Evolutionary conservation across 2,113 vertebrate genomes (phyloP), one percentile per base, ranked within the genome.

Genomic region (Nerophis ophidion): DNA sequence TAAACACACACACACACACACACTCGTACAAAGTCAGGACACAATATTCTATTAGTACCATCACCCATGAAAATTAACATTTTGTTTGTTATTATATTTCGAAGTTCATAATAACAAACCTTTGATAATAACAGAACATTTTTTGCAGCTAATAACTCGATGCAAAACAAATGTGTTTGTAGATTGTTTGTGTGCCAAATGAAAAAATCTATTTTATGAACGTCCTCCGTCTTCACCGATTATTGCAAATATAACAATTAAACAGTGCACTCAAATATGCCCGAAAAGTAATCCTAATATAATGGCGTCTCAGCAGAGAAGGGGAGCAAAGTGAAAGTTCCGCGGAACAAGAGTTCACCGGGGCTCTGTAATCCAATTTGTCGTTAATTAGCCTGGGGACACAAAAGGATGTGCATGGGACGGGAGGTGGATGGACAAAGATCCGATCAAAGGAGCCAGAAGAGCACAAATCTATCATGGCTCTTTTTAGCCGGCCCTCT

Each of bases 321-420:
- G 7, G 34, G 15, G 19, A 57, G 44, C 46, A 13, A 1, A 66
- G 36, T 51, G 38, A 17, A 63, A 56, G 57, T 53, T 60, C 17
- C 54, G 40, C 3, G 0, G 45, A 49, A 57, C 38, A 38, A 38
- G 34, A 75, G 66, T 71, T 80, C 57, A 42, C 33, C 8, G 11
- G 17, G 47, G 66, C 51, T 64, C 60, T 66, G 44, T 66, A 57
- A 65, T 68, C 14, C 58, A 69, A 74, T 64, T 57, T 70, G 63
- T 70, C 52, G 13, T 74, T 42, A 65, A 73, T 70, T 65, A 76
- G 67, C 51, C 48, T 35, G 51, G 54, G 50, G 70, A 62, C 60
- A 61, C 34, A 50, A 12, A 61, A 44, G 61, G 19, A 44, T 57
- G 15, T 66, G 13, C 19, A n/a, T 40, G 8, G 8, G 10, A 52